phyloP scores from a whole-genome alignment of 2,888 invertebrate genomes.

The Sesia apiformis region DNA sequence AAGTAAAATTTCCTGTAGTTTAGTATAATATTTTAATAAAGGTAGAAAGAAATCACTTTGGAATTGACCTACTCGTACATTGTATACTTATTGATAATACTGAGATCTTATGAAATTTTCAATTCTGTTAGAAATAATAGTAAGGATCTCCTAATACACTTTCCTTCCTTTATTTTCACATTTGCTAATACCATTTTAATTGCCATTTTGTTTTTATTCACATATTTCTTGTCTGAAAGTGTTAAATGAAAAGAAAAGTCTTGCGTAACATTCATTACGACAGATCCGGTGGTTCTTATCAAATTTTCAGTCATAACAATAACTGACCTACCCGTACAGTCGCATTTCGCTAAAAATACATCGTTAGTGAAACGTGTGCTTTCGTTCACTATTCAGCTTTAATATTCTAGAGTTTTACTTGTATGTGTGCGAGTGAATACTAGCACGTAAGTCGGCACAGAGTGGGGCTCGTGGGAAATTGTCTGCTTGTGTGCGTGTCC shows the following conservation, averaged over 20 bases:
- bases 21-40: neutral
- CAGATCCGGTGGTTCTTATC: conserved; percentile 10
- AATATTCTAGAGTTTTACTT: conserved; percentile 30
- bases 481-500: conserved; percentile 31
- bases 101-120: too few species aligned
- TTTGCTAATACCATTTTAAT: too few species aligned
- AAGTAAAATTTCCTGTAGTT: neutral
- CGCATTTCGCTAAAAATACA: conserved; percentile 61
- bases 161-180: too few species aligned
- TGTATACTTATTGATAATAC: too few species aligned
- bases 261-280: neutral
- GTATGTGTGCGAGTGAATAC: conserved; percentile 13
- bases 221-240: too few species aligned
- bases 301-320: conserved; percentile 54
- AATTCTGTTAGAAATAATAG: too few species aligned
- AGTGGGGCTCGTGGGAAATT: conserved; percentile 41
- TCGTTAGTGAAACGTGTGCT: conserved; percentile 44
- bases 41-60: too few species aligned
- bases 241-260: too few species aligned
- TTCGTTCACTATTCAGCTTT: conserved; percentile 52
- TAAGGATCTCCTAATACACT: too few species aligned
- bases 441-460: conserved; percentile 24
- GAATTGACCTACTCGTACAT: neutral
- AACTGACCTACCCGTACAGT: conserved; percentile 65
- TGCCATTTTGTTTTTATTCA: too few species aligned